These are phyloP conservation scores for Pterobdella sp. DNA, from an alignment of 2,888 invertebrate genomes.

Conservation along the genomic window DNA sequence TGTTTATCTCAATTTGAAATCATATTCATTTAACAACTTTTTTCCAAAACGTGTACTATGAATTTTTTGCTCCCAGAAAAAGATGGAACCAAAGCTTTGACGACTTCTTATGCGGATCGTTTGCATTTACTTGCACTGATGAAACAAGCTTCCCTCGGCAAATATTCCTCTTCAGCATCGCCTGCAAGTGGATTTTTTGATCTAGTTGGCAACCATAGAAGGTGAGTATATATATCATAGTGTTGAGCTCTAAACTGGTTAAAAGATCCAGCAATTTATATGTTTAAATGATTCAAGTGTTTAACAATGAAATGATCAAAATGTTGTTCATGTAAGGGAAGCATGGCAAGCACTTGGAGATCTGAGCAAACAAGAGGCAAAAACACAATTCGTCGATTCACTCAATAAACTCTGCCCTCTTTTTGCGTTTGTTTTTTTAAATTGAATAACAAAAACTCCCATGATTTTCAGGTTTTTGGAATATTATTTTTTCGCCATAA, in stretches of 20 bases:
- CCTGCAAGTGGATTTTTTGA: constrained; percentile 84
- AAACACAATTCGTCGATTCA: constrained; percentile 81
- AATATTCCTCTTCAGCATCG: constrained; percentile 55
- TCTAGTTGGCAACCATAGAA: constrained; percentile 83
- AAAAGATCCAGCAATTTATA: too few relatives aligned
- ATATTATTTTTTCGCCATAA: too few relatives aligned
- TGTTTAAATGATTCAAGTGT: too few relatives aligned
- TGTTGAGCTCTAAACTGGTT: not conserved
- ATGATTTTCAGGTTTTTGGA: too few relatives aligned
- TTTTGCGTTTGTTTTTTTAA: too few relatives aligned
- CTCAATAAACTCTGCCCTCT: constrained; percentile 79
- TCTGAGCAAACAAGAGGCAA: constrained; percentile 75
- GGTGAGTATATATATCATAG: constrained; percentile 51
- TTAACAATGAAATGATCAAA: too few relatives aligned
- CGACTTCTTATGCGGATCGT: constrained; percentile 85
- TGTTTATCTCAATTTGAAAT: not conserved
- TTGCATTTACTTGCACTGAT: constrained; percentile 80
- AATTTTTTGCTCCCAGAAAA: constrained; percentile 63
- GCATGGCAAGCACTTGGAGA: constrained; percentile 88
- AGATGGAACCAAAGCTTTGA: constrained; percentile 82
- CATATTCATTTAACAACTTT: not conserved
- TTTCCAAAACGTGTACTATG: not conserved
- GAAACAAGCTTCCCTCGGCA: constrained; percentile 78
- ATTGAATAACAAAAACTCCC: too few relatives aligned
- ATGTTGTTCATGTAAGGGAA: too few relatives aligned